These are phyloP conservation scores for Clarias pachynema DNA, from an alignment of 2,797 vertebrate genomes.

Conservation along the genomic window DNA sequence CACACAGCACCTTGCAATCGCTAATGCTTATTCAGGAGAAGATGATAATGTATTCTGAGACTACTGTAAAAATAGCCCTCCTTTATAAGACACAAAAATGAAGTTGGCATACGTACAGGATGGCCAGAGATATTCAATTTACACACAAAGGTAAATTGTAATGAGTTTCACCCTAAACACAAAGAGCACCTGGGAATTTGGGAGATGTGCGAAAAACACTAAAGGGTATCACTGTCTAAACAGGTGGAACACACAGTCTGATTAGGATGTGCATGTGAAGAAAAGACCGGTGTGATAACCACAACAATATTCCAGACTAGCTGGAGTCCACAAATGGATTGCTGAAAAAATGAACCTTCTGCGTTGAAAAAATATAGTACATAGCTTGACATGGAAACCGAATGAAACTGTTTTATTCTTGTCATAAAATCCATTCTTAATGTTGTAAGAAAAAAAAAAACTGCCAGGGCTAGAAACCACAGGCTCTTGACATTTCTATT, in stretches of 20 bases:
- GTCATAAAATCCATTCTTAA: background rate
- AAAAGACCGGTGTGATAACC: conserved; percentile 2
- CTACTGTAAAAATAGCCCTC: background rate
- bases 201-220: conserved; percentile 22
- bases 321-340: background rate
- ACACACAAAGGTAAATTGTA: background rate
- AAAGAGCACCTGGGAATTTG: conserved; percentile 33
- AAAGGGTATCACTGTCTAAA: conserved; percentile 19
- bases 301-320: background rate
- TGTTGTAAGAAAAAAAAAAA: background rate
- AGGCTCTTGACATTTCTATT: background rate
- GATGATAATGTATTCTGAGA: conserved; percentile 3
- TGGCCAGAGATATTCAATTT: conserved; percentile 1
- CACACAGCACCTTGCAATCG: background rate
- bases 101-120: conserved; percentile 20
- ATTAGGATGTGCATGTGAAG: conserved; percentile 20
- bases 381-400: background rate
- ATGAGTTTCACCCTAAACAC: conserved; percentile 1
- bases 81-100: background rate
- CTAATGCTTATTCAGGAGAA: conserved; percentile 20
- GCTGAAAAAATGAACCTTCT: background rate
- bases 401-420: background rate
- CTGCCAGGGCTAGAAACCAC: too few species aligned
- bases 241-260: conserved; percentile 3
- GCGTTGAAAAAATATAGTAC: background rate